A percentile compares a stretch with the other conserved stretches of the same genome.
phyloP scores from a whole-genome alignment of 2,113 vertebrate species.

The Alosa alosa region DNA sequence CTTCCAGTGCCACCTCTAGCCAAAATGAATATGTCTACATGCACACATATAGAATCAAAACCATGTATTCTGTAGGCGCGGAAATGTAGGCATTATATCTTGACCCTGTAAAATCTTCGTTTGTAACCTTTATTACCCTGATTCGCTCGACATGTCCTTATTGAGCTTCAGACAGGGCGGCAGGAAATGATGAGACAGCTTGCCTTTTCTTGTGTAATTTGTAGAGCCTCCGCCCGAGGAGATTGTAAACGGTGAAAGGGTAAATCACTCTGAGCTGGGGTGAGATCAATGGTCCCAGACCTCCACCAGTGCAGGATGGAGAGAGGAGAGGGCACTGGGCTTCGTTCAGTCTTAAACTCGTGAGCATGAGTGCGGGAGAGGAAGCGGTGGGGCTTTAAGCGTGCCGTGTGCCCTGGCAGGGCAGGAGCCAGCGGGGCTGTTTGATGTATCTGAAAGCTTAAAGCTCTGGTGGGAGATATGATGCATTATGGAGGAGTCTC shows the following conservation, averaged over 20 bases:
- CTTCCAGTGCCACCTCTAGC: not conserved
- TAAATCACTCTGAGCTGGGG: constrained; percentile 40
- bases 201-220: constrained; percentile 27
- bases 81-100: not conserved
- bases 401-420: not conserved
- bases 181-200: constrained; percentile 31
- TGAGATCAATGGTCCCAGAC: constrained; percentile 2
- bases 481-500: constrained; percentile 22
- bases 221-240: constrained; percentile 36
- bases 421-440: not conserved
- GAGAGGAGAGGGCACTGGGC: not conserved
- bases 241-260: constrained; percentile 36
- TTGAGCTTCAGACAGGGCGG: not conserved
- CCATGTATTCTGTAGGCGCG: not conserved
- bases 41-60: not conserved
- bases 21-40: not conserved
- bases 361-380: not conserved
- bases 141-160: not conserved
- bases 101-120: not conserved
- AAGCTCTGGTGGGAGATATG: constrained; percentile 27
- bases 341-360: constrained; percentile 18
- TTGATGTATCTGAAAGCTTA: constrained; percentile 9
- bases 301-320: not conserved
- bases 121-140: not conserved
- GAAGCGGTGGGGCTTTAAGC: not conserved